phyloP scores from a whole-genome alignment of 2,797 vertebrate species.

The Scleropages formosus region DNA sequence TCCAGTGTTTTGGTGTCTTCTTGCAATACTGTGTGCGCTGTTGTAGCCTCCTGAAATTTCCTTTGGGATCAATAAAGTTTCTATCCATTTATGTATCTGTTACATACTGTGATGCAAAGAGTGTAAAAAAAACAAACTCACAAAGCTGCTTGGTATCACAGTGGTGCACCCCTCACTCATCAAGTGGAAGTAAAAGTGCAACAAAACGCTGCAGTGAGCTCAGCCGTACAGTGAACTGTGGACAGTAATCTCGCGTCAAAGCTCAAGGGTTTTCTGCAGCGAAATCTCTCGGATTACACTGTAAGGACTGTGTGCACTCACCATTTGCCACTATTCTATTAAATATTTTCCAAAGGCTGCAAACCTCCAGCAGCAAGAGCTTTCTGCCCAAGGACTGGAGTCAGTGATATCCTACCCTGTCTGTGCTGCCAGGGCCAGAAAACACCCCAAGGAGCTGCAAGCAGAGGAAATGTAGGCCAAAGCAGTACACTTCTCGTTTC shows the following conservation, averaged over 20 bases:
- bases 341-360: slow-evolving; percentile 12
- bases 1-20: no score
- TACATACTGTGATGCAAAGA: no score
- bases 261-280: background rate
- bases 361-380: background rate
- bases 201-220: background rate
- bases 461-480: slow-evolving; percentile 6
- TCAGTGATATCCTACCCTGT: slow-evolving; percentile 8
- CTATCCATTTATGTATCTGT: no score
- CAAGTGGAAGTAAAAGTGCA: background rate
- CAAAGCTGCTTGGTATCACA: no score
- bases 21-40: no score
- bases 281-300: slow-evolving; percentile 2
- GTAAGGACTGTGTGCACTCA: background rate
- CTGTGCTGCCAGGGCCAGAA: slow-evolving; percentile 22
- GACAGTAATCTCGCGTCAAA: slow-evolving; percentile 25
- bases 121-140: no score
- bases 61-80: no score
- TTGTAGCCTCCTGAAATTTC: no score
- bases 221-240: background rate
- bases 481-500: background rate
- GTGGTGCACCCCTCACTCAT: no score
- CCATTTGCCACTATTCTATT: background rate
- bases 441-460: slow-evolving; percentile 17
- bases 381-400: slow-evolving; percentile 14